A percentile compares a stretch with the other conserved stretches of the same genome.
Conservation (phyloP, 2,888 invertebrate species). For the Eupithecia dodoneata region DNA sequence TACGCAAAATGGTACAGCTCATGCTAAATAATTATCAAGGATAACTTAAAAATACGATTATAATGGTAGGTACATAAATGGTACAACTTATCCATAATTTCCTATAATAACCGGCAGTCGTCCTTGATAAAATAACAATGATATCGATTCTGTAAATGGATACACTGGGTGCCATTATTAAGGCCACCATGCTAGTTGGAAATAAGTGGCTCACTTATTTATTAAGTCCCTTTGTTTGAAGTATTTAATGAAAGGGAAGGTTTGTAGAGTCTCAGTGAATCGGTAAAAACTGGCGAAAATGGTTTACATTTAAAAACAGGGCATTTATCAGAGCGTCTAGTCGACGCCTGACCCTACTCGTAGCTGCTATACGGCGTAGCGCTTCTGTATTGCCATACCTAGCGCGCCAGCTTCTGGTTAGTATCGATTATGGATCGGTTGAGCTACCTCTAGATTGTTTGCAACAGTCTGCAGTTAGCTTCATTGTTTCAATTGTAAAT, state of each 20-base stretch:
- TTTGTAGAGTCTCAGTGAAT: neutral
- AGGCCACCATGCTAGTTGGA: conserved; percentile 18
- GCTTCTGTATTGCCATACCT: neutral
- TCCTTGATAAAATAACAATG: conserved; percentile 33
- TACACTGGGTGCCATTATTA: conserved; percentile 21
- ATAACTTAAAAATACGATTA: neutral
- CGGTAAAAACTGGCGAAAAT: neutral
- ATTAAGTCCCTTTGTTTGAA: neutral
- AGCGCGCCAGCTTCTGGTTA: no score
- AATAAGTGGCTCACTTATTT: neutral
- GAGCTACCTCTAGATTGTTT: no score
- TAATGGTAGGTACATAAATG: neutral
- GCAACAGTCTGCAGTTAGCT: no score
- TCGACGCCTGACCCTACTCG: neutral
- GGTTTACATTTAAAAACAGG: neutral
- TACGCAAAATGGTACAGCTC: neutral
- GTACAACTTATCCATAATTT: conserved; percentile 10
- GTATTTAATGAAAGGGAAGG: neutral
- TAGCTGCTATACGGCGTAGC: neutral
- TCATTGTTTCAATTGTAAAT: no score
- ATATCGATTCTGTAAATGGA: conserved; percentile 33
- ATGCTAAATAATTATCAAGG: neutral
- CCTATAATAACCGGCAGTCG: conserved; percentile 12
- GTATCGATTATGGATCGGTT: no score
- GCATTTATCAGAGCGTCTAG: neutral